Evolutionary conservation across 2,888 invertebrate species (phyloP), one percentile per base, ranked within the genome.

Genomic region (Petrolisthes manimaculis): DNA sequence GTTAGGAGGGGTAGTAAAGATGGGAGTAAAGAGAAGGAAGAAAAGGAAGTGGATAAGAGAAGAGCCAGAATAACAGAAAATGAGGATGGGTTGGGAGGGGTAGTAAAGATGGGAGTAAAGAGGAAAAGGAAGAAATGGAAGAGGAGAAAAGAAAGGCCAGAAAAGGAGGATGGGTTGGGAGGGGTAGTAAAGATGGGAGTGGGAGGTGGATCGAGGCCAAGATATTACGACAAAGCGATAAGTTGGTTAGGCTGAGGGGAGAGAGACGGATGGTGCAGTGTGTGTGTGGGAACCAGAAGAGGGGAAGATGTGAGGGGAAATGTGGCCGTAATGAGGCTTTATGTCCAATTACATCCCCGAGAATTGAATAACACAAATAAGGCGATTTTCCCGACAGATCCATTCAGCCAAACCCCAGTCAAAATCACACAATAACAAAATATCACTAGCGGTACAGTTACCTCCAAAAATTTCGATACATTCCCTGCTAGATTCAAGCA

Each of bases 261-360:
- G 21, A 4, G 55, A 9, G 55, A 79, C 24, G 9, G 9, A n/a
- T 8, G 37, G 77, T 5, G 77, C 14, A 14, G 51, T n/a, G 61
- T 61, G 14, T 61, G 61, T 51, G 77, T 51, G 77, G 24, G 37
- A 14, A 37, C 5, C 5, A 21, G 55, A n/a, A n/a, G 18, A 21
- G 55, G 56, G 80, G 37, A 55, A 55, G 18, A 9, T 5, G n/a
- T 5, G 77, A 77, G 77, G 51, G 77, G 77, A 77, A 37, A 51
- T 77, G 77, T 71, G 71, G 71, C 71, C 71, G n/a, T 8, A 71
- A 71, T 71, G 71, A n/a, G n/a, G 71, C 9, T 71, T 71, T 71
- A 71, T 71, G 71, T 71, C 71, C 71, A 8, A 71, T 71, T 71
- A 71, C n/a, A 8, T 71, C n/a, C 5, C 71, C 5, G 8, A 18